Evolutionary conservation across 2,113 vertebrate species (phyloP).

Genomic region (Lepisosteus osseus): DNA sequence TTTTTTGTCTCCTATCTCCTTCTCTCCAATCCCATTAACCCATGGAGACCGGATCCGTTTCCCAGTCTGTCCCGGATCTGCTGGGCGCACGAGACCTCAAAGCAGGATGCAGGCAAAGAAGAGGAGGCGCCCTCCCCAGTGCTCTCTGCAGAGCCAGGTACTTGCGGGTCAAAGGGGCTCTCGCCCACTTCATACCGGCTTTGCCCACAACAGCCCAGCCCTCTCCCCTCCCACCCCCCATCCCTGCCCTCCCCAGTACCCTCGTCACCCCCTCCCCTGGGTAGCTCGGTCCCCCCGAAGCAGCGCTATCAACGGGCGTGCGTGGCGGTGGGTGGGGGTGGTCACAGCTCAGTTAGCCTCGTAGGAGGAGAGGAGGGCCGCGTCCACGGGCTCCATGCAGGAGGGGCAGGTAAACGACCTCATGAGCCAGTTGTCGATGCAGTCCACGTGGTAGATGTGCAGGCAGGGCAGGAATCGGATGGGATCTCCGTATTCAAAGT

Average conservation of each 20-base stretch:
- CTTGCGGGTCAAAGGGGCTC: too few species aligned
- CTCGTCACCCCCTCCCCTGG: background rate
- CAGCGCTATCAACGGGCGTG: background rate
- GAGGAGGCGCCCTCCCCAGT: too few species aligned
- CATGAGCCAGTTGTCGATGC: conserved; percentile 91
- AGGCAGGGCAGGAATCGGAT: conserved; percentile 89
- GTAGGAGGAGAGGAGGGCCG: conserved; percentile 80
- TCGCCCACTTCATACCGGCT: conserved; percentile 9
- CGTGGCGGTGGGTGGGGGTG: background rate
- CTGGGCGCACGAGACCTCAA: too few species aligned
- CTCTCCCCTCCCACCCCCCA: background rate
- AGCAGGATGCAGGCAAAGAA: too few species aligned
- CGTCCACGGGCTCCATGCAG: conserved; percentile 90
- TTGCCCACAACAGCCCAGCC: conserved; percentile 22
- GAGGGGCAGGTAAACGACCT: conserved; percentile 88
- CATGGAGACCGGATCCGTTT: too few species aligned
- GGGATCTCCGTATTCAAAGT: conserved; percentile 87
- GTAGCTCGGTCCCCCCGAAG: background rate
- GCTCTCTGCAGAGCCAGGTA: too few species aligned
- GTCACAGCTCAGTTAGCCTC: conserved; percentile 68
- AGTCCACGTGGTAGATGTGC: conserved; percentile 90
- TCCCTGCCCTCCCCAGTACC: background rate
- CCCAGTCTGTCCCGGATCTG: too few species aligned
- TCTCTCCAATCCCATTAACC: too few species aligned
- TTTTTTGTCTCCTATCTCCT: too few species aligned